Conservation (phyloP, 2,797 vertebrate genomes). For the Dryobates pubescens region DNA sequence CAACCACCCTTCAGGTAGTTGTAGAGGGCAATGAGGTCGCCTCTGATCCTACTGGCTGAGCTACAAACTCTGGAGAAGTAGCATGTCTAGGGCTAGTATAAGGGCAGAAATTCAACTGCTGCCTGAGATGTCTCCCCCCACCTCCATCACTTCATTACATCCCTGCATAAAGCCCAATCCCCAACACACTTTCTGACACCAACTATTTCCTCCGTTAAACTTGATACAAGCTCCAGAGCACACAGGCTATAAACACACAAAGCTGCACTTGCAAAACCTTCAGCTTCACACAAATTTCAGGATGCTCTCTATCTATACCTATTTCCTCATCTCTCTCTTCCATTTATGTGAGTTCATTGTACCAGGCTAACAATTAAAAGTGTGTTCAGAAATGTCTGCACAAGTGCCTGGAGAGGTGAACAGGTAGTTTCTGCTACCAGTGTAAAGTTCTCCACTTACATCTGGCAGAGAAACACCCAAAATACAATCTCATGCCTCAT, state of each 20-base stretch:
- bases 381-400: background rate
- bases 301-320: background rate
- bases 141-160: background rate
- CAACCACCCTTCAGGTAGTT: no score
- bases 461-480: background rate
- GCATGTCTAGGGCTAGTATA: rapidly evolving
- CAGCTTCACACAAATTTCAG: background rate
- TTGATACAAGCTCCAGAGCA: background rate
- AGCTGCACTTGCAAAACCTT: background rate
- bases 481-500: background rate
- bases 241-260: rapidly evolving
- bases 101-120: background rate
- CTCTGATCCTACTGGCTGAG: rapidly evolving
- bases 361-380: background rate
- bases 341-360: rapidly evolving
- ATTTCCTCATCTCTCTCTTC: background rate
- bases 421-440: background rate
- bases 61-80: background rate
- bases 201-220: background rate
- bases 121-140: background rate
- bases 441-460: background rate
- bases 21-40: no score
- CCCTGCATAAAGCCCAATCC: background rate
- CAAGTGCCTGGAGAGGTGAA: background rate
- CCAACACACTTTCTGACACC: background rate